Conservation (phyloP, 2,797 vertebrate genomes). For the Ctenopoma kingsleyae region DNA sequence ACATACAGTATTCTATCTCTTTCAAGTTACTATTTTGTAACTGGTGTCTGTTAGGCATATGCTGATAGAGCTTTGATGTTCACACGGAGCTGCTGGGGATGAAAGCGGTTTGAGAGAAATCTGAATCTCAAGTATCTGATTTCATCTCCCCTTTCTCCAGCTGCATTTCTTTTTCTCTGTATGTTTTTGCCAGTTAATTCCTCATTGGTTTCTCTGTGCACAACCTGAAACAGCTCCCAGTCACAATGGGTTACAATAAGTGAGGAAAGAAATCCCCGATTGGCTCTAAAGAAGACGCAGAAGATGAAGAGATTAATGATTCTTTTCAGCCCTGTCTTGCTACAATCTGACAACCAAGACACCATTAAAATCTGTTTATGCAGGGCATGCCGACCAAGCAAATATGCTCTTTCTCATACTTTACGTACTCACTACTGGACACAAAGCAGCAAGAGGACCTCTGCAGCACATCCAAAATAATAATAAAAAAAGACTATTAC, state of each 20-base stretch:
- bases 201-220: slow-evolving; percentile 64
- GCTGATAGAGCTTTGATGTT: slow-evolving; percentile 76
- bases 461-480: slow-evolving; percentile 4
- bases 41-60: slow-evolving; percentile 71
- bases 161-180: slow-evolving; percentile 50
- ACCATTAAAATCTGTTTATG: slow-evolving; percentile 25
- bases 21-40: slow-evolving; percentile 68
- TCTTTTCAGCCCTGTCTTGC: slow-evolving; percentile 1
- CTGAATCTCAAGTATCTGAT: slow-evolving; percentile 71
- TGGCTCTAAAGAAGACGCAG: slow-evolving; percentile 32
- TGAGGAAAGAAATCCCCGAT: slow-evolving; percentile 27
- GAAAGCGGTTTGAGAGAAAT: slow-evolving; percentile 75
- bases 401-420: not conserved
- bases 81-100: slow-evolving; percentile 74
- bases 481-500: slow-evolving; percentile 4
- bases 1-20: slow-evolving; percentile 45
- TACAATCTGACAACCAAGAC: slow-evolving; percentile 16
- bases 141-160: slow-evolving; percentile 49
- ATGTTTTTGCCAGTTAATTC: slow-evolving; percentile 69
- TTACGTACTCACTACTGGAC: not conserved
- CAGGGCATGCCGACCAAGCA: slow-evolving; percentile 8
- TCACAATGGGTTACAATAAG: slow-evolving; percentile 41
- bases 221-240: slow-evolving; percentile 64
- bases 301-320: slow-evolving; percentile 7
- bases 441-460: not conserved